Conservation (phyloP, 2,113 vertebrate genomes). For the Pithys albifrons region DNA sequence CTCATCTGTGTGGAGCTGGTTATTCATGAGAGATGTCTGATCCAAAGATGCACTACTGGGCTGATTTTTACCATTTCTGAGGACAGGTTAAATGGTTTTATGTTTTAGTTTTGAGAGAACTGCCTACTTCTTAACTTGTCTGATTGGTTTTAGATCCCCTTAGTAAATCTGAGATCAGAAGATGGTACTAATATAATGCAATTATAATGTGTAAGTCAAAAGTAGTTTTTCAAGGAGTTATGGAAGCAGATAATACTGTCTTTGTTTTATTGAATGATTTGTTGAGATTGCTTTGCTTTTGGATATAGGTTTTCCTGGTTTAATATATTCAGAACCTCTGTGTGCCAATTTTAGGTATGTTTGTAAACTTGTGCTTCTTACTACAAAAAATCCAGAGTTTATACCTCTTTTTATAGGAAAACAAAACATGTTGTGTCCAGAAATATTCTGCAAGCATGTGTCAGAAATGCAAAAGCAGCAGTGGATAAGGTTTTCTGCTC, state of each 20-base stretch:
- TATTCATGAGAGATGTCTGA: not conserved
- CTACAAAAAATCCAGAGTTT: not conserved
- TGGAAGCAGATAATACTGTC: not conserved
- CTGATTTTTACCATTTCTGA: not conserved
- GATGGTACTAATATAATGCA: not conserved
- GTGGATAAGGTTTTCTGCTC: not conserved
- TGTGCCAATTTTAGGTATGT: not conserved
- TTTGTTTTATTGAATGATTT: not conserved
- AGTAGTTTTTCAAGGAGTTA: not conserved
- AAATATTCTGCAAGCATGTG: not conserved
- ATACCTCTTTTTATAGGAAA: not conserved
- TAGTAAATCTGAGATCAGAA: constrained; percentile 23
- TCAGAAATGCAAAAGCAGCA: not conserved
- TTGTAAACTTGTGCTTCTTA: not conserved
- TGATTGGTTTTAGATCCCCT: not conserved
- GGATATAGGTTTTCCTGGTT: not conserved
- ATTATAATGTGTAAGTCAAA: not conserved
- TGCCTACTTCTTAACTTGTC: not conserved
- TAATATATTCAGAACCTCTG: not conserved
- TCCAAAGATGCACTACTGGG: constrained; percentile 11
- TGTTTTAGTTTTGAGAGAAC: constrained; percentile 26
- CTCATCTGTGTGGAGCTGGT: constrained; percentile 3
- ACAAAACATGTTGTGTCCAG: not conserved
- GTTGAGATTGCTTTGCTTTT: not conserved
- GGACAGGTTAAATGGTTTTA: not conserved